Evolutionary conservation across 2,113 vertebrate species (phyloP).

Genomic region (Erythrocercus mccallii): DNA sequence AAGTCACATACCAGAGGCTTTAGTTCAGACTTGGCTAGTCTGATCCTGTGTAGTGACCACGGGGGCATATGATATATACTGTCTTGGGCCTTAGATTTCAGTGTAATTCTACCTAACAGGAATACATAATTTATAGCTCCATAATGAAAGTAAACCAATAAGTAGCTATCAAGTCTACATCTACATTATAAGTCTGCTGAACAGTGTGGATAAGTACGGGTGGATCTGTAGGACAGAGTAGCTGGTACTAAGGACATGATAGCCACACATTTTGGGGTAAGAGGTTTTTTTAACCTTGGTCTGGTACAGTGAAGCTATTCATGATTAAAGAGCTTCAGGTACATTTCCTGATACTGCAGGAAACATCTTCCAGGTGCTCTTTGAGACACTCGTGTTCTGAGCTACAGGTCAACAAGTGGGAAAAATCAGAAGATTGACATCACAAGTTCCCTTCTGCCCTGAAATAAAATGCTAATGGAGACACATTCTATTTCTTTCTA

Average conservation of each 20-base stretch:
- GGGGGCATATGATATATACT: accelerated
- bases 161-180: not conserved
- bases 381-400: not conserved
- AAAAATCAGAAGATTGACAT: not conserved
- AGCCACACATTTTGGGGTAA: not conserved
- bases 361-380: not conserved
- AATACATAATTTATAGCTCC: not conserved
- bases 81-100: not conserved
- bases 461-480: not conserved
- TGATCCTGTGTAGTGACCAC: not conserved
- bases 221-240: not conserved
- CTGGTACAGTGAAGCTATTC: not conserved
- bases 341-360: not conserved
- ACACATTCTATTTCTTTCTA: not conserved
- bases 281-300: accelerated
- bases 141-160: not conserved
- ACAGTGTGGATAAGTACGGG: accelerated
- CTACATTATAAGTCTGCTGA: not conserved
- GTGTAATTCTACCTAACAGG: not conserved
- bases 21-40: not conserved
- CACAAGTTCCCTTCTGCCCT: not conserved
- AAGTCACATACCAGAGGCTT: not conserved
- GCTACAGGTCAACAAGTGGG: not conserved
- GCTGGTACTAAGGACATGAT: not conserved
- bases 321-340: not conserved